Evolutionary conservation across 2,113 vertebrate genomes (phyloP), one percentile per base, ranked within the genome.

Genomic region (Tragelaphus strepsiceros): DNA sequence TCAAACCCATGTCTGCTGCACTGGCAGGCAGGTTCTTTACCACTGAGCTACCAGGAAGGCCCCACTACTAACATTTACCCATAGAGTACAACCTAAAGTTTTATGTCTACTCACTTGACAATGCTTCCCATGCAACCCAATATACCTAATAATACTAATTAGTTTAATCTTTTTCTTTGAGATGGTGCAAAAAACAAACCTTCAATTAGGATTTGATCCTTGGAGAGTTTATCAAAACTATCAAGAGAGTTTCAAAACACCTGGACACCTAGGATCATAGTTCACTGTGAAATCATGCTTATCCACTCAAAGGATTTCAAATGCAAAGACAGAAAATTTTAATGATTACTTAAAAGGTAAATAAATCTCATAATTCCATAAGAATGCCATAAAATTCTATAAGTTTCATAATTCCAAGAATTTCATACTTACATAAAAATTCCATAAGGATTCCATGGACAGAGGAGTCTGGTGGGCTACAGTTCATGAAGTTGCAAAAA

Each of bases 221-320:
- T 56, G 21, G 21, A n/a, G 81, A 83, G 32, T 83, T 83, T 83
- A n/a, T 56, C 81, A 83, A 83, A 56, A 83, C 32, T 83, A 83
- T 24, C 32, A 56, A 83, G n/a, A 83, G 13, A 35, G 11, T 83
- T 56, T 83, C 32, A 56, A 83, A 83, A 83, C 32, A 56, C 21
- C 32, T 26, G 51, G 81, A 35, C 12, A 35, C 13, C 12, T 56
- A 83, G 12, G 6, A 35, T 83, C 51, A 83, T 35, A 54, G 6
- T n/a, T 35, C 51, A 24, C 21, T 83, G 7, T 83, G 81, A 56
- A 83, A 15, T 22, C 32, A 82, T 83, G 35, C 32, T 35, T 56
- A 35, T 9, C 21, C 2, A 56, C 21, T 83, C 78, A 81, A 83
- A 83, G 17, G 81, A 56, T 83, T 83, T 83, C 32, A 83, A 83